These are phyloP conservation scores for Antheraea assamensis DNA, from an alignment of 2,888 invertebrate species.

Conservation along the genomic window DNA sequence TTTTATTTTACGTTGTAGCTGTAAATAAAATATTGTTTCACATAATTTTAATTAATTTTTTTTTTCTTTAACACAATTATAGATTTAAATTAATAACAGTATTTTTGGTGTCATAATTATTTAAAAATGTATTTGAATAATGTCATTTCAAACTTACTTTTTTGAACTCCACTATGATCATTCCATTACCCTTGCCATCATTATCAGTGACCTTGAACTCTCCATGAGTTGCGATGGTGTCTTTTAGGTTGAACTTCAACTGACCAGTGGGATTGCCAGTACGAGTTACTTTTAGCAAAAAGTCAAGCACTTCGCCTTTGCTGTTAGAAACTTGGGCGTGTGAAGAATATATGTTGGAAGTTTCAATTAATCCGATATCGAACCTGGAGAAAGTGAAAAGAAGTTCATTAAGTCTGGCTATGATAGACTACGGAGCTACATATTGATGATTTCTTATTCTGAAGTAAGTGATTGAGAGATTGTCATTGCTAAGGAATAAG, in stretches of 20 bases:
- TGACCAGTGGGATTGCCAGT: conserved; percentile 69
- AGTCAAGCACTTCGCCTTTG: conserved; percentile 80
- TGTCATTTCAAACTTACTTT: conserved; percentile 52
- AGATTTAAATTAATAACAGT: not conserved
- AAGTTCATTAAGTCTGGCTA: not conserved
- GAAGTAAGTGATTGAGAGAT: no score
- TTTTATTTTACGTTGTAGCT: conserved; percentile 83
- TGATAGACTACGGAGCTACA: not conserved
- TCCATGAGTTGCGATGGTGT: conserved; percentile 83
- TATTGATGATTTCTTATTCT: not conserved
- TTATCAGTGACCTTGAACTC: conserved; percentile 83
- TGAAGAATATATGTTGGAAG: conserved; percentile 70
- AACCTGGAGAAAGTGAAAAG: conserved; percentile 51
- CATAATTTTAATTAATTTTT: not conserved
- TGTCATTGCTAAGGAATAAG: no score
- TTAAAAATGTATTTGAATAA: not conserved
- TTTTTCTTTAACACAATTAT: not conserved
- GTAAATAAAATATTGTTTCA: conserved; percentile 31
- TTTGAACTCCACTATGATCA: conserved; percentile 82
- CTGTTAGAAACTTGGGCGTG: conserved; percentile 74
- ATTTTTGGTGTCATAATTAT: no score
- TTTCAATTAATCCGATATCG: conserved; percentile 72
- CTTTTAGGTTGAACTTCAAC: conserved; percentile 83
- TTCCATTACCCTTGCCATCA: conserved; percentile 85
- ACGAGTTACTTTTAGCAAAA: conserved; percentile 72